Percentiles rank a stretch among this genome's conserved stretches.
Conservation (phyloP, 2,113 vertebrate genomes). For the Gulo gulo region DNA sequence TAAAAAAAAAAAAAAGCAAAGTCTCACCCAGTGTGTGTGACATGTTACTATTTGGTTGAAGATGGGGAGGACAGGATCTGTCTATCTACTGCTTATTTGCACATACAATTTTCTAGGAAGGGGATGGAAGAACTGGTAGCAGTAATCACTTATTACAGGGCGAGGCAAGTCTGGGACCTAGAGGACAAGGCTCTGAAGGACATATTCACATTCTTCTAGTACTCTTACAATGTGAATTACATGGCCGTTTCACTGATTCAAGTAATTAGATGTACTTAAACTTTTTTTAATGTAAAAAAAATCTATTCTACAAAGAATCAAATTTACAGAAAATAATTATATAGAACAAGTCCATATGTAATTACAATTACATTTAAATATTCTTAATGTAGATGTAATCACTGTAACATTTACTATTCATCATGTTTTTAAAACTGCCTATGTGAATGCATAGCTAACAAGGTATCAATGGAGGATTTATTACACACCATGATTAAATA, state of each 20-base stretch:
- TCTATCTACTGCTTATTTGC: not conserved
- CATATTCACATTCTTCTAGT: not conserved
- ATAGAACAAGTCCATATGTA: not conserved
- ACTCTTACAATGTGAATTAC: not conserved
- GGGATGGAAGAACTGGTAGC: not conserved
- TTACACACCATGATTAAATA: not conserved
- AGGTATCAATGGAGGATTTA: not conserved
- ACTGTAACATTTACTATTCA: not conserved
- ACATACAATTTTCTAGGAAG: not conserved
- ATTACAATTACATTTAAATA: not conserved
- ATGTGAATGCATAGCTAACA: not conserved
- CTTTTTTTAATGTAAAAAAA: not conserved
- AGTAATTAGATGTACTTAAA: not conserved
- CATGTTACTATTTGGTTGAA: not conserved
- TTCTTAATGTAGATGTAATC: not conserved
- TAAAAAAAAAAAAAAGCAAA: not conserved
- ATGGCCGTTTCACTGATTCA: not conserved
- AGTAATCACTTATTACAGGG: not conserved
- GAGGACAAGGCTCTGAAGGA: not conserved
- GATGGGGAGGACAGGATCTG: not conserved
- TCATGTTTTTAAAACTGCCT: not conserved
- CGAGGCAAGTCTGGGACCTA: not conserved
- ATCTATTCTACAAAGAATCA: not conserved
- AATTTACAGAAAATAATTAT: conserved; percentile 23
- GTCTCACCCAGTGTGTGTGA: not conserved